These are phyloP conservation scores for Eudyptes chrysolophus DNA, from an alignment of 2,113 vertebrate genomes.

Conservation along the genomic window DNA sequence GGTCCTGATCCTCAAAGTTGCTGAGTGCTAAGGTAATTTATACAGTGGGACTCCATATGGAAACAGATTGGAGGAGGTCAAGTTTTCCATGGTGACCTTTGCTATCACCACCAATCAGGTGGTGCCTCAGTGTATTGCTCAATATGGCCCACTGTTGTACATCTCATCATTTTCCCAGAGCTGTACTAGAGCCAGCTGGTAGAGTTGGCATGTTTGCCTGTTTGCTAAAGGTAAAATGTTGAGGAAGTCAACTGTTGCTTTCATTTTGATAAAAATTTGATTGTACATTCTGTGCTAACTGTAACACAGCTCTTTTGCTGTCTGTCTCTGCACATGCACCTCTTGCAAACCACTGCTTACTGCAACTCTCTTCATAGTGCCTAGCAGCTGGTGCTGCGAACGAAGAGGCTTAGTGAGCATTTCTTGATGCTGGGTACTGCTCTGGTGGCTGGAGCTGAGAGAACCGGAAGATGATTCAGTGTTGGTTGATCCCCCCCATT, in stretches of 20 bases:
- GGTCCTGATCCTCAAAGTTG: not conserved
- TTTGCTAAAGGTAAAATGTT: not conserved
- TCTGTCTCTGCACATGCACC: not conserved
- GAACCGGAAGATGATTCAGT: not conserved
- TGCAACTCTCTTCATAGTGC: not conserved
- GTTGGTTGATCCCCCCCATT: not conserved
- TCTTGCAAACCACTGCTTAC: not conserved
- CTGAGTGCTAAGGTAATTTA: not conserved
- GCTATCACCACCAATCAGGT: not conserved
- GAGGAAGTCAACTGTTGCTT: not conserved
- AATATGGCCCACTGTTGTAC: not conserved
- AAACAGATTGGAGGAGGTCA: not conserved
- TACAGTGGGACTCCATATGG: not conserved
- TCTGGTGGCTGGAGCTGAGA: not conserved
- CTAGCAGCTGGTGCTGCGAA: conserved; percentile 32
- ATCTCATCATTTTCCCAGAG: not conserved
- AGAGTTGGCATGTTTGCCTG: not conserved
- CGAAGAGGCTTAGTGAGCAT: conserved; percentile 27
- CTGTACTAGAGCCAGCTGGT: not conserved
- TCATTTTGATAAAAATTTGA: not conserved
- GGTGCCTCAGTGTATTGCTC: not conserved
- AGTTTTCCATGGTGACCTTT: not conserved
- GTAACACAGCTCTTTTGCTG: not conserved
- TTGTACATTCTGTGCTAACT: not conserved
- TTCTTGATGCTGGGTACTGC: not conserved